Evolutionary conservation across 2,113 vertebrate genomes (phyloP), one percentile per base, ranked within the genome.

Genomic region (Istiophorus platypterus): DNA sequence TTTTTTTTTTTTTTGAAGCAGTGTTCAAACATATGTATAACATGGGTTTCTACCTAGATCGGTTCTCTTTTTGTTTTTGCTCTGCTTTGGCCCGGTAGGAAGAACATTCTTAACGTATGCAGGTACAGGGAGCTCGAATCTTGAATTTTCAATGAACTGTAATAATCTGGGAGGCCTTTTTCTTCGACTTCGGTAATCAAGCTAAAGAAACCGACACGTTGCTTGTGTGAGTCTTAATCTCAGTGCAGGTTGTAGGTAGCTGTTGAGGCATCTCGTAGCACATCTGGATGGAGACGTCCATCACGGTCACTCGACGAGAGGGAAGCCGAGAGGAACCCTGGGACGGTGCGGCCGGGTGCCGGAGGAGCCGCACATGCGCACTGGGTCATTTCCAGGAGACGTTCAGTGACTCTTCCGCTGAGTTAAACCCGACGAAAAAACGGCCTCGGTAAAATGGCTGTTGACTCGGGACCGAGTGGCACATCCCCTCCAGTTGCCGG

Each of bases 401-500:
- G 12, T 11, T 49, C n/a, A 41, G 63, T 26, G 39, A 47, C 22
- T 51, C 20, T 20, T 15, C 20, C 37, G 58, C 34, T 17, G 26
- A 26, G 17, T 18, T 20, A 1, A 54, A 31, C n/a, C 9, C 8
- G 7, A 26, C 15, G 14, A 22, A 18, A 18, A 18, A 24, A 2
- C 22, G 51, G 7, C 2, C 2, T 20, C 10, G 24, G 17, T 2
- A 39, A 37, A 27, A 92, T 93, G 92, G 42, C 67, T 6, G 15
- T 17, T 13, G 42, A 56, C 4, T 47, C 57, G 7, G 81, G 62
- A 12, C 20, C 31, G 7, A 5, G 8, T 7, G 74, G 51, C 6
- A 29, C n/a, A 18, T 62, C 90, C 7, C 26, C 69, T 1, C 81
- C 89, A 4, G 47, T 93, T 0, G 80, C 92, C 49, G 97, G 97